phyloP scores from a whole-genome alignment of 2,113 vertebrate genomes.

The Cryptotis parvus region DNA sequence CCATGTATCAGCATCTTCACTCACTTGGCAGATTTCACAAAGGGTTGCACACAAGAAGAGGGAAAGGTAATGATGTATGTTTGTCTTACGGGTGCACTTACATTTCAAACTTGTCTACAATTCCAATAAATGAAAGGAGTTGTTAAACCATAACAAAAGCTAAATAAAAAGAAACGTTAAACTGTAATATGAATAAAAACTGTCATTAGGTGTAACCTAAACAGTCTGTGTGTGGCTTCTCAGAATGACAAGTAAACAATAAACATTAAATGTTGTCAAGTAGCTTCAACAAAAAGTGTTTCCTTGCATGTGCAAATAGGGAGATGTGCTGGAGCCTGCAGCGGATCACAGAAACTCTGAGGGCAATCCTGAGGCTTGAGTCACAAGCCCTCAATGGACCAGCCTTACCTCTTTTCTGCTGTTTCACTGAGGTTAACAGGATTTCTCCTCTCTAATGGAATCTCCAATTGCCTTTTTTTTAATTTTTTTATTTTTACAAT shows the following conservation, averaged over 20 bases:
- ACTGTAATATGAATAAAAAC: slow-evolving; percentile 75
- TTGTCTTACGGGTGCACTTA: slow-evolving; percentile 59
- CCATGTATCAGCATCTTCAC: not conserved
- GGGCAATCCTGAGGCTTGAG: slow-evolving; percentile 46
- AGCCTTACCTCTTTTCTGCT: slow-evolving; percentile 35
- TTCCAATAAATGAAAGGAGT: slow-evolving; percentile 65
- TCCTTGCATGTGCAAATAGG: slow-evolving; percentile 63
- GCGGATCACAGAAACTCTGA: slow-evolving; percentile 25
- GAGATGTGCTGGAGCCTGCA: not conserved
- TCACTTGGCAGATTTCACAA: slow-evolving; percentile 63
- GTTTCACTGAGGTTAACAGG: slow-evolving; percentile 38
- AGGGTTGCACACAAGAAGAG: slow-evolving; percentile 22
- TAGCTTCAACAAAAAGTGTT: slow-evolving; percentile 76
- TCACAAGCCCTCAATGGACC: slow-evolving; percentile 43
- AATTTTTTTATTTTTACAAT: too few species aligned
- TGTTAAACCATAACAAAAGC: slow-evolving; percentile 71
- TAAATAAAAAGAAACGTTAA: slow-evolving; percentile 72
- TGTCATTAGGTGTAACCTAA: slow-evolving; percentile 74
- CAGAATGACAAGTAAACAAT: slow-evolving; percentile 79
- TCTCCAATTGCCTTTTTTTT: slow-evolving; percentile 14
- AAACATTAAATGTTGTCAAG: slow-evolving; percentile 77
- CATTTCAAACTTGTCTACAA: slow-evolving; percentile 68
- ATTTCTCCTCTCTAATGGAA: slow-evolving; percentile 45
- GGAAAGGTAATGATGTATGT: slow-evolving; percentile 73
- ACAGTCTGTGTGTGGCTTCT: slow-evolving; percentile 76